A percentile compares a stretch with the other conserved stretches of the same genome.
phyloP scores from a whole-genome alignment of 1,140 invertebrate genomes.

The Drosophila subpulchrella region DNA sequence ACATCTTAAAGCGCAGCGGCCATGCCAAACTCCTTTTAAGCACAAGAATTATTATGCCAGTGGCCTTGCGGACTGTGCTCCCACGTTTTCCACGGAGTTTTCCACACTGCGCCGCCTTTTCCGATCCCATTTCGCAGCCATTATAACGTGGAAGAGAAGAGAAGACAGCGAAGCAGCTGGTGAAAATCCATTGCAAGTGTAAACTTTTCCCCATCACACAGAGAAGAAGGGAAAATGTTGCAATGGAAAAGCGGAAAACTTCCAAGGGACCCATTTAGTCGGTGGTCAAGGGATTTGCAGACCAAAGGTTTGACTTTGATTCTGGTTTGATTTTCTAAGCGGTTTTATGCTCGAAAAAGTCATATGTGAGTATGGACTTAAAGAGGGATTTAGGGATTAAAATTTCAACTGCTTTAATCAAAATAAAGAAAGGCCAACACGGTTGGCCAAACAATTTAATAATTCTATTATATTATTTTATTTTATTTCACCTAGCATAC shows the following conservation, averaged over 20 bases:
- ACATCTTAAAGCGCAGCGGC: slow-evolving; percentile 30
- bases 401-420: not conserved
- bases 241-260: not conserved
- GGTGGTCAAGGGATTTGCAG: slow-evolving; percentile 41
- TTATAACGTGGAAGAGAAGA: not conserved
- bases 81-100: slow-evolving; percentile 9
- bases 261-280: not conserved
- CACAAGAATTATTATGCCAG: slow-evolving; percentile 33
- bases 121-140: slow-evolving; percentile 19
- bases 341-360: slow-evolving; percentile 9
- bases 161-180: not conserved
- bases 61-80: slow-evolving; percentile 16
- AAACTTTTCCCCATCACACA: not conserved
- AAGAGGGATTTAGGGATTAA: not conserved
- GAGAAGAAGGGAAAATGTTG: too few relatives aligned
- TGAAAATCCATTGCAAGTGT: slow-evolving; percentile 2
- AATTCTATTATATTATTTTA: not conserved
- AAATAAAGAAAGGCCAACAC: too few relatives aligned
- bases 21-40: slow-evolving; percentile 27
- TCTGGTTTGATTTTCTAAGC: slow-evolving; percentile 30
- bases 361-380: slow-evolving; percentile 6
- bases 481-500: not conserved
- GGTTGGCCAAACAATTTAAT: too few relatives aligned
- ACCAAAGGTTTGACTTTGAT: slow-evolving; percentile 47
- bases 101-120: not conserved